Evolutionary conservation across 2,888 invertebrate species (phyloP).

Genomic region (Eurois occulta): DNA sequence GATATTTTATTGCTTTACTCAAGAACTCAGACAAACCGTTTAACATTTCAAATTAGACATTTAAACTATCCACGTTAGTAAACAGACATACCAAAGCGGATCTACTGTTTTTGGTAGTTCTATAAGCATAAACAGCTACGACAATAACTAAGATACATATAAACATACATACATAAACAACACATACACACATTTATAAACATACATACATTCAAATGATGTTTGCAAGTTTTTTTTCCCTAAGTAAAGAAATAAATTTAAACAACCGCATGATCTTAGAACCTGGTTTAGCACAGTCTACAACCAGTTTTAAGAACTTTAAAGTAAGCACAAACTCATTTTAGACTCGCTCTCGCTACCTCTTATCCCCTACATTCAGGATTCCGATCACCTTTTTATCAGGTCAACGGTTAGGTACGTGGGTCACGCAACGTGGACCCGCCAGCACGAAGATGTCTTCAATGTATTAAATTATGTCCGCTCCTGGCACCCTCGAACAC

Average conservation of each 20-base stretch:
- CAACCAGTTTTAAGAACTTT: neutral
- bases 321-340: neutral
- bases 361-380: constrained; percentile 24
- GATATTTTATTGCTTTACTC: neutral
- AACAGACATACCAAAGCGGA: neutral
- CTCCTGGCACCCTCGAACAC: constrained; percentile 18
- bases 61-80: neutral
- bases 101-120: neutral
- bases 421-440: constrained; percentile 79
- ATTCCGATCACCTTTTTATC: constrained; percentile 78
- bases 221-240: neutral
- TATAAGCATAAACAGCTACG: neutral
- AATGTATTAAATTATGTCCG: constrained; percentile 75
- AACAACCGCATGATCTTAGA: neutral
- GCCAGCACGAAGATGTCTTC: constrained; percentile 69
- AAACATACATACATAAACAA: too few relatives aligned
- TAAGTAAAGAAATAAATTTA: neutral
- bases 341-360: constrained; percentile 34
- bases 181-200: too few relatives aligned
- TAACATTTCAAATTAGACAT: neutral
- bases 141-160: neutral
- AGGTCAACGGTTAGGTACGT: constrained; percentile 82
- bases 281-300: neutral
- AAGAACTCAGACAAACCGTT: neutral
- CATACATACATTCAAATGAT: too few relatives aligned